A percentile compares a stretch with the other conserved stretches of the same genome.
Conservation (phyloP, 2,888 invertebrate genomes). For the Mechanitis mazaeus region DNA sequence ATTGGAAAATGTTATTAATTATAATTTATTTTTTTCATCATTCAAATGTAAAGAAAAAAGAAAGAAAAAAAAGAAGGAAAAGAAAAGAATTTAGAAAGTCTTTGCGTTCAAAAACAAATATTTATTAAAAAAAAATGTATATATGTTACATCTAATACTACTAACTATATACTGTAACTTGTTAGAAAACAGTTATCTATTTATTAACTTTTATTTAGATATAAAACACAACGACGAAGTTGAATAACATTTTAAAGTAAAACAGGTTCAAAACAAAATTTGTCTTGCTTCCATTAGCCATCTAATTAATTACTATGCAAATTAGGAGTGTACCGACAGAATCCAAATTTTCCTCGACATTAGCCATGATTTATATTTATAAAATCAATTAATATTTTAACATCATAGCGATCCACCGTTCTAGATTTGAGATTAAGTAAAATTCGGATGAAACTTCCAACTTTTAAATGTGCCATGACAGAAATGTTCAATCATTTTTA, state of each 20-base stretch:
- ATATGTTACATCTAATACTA: no score
- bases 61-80: no score
- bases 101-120: no score
- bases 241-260: conserved; percentile 15
- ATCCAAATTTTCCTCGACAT: conserved; percentile 36
- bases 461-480: conserved; percentile 27
- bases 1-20: no score
- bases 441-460: conserved; percentile 19
- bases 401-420: conserved; percentile 45
- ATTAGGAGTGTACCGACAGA: conserved; percentile 34
- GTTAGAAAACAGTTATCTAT: background rate
- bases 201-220: background rate
- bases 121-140: no score
- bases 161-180: no score
- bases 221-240: background rate
- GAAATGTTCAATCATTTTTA: conserved; percentile 20
- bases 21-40: no score
- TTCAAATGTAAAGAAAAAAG: no score
- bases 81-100: no score
- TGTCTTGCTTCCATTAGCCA: conserved; percentile 25
- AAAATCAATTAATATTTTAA: conserved; percentile 46
- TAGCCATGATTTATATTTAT: conserved; percentile 39
- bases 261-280: conserved; percentile 19
- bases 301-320: conserved; percentile 38
- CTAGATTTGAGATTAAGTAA: conserved; percentile 38